Percentiles rank a stretch among this genome's conserved stretches.
These are phyloP conservation scores for Drosophila suboccidentalis DNA, from an alignment of 2,888 invertebrate genomes.

Conservation along the genomic window DNA sequence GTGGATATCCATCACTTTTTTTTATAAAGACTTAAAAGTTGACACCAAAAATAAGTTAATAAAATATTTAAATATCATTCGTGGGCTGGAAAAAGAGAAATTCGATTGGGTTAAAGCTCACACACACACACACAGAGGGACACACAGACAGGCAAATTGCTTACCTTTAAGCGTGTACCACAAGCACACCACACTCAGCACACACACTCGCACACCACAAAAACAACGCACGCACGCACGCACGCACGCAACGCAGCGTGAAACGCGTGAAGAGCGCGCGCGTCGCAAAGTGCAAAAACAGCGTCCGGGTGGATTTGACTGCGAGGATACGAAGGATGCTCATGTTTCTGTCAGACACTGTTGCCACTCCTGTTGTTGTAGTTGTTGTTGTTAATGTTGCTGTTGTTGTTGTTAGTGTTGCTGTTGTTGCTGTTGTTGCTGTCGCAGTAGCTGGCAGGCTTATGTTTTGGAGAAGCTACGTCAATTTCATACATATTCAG, in stretches of 20 bases:
- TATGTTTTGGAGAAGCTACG: conserved; percentile 63
- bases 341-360: conserved; percentile 42
- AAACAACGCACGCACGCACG: conserved; percentile 43
- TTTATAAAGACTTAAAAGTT: background rate
- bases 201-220: conserved; percentile 20
- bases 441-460: conserved; percentile 51
- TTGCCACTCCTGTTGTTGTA: conserved; percentile 5
- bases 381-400: conserved; percentile 2
- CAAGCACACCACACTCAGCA: conserved; percentile 30
- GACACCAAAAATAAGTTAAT: conserved; percentile 13
- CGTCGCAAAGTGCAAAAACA: conserved; percentile 51
- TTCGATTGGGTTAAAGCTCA: conserved; percentile 22
- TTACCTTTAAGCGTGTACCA: conserved; percentile 58
- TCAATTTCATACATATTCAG: conserved; percentile 77
- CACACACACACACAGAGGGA: background rate
- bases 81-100: background rate
- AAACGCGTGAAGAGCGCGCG: conserved; percentile 45
- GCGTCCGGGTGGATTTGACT: conserved; percentile 66
- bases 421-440: conserved; percentile 22
- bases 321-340: conserved; percentile 24
- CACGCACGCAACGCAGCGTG: conserved; percentile 41
- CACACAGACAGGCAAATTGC: conserved; percentile 36
- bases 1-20: conserved; percentile 2
- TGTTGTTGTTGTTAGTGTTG: conserved; percentile 9
- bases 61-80: too few species aligned